Base-by-base conservation (phyloP, 2,888 invertebrate genomes). In the Uropetala carovei region DNA sequence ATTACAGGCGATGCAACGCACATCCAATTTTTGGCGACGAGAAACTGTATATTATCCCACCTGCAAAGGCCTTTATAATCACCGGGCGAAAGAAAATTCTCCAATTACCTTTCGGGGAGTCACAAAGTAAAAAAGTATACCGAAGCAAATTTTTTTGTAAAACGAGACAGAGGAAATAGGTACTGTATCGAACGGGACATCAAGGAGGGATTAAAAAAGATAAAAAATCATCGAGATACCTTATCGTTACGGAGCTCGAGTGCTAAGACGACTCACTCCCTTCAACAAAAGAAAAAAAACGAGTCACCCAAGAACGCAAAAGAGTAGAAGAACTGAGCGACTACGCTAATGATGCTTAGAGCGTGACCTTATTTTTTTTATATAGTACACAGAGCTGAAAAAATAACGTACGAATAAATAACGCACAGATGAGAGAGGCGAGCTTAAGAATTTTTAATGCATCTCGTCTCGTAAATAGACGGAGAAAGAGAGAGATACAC, bases 91-190 rank as follows among this genome's bases (percentile, higher is more conserved):
- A 75, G 75, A 75, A 75, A 75, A 22, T 27, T 75, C 75, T 75
- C 75, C 75, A 75, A 75, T 75, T 75, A 75, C 75, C 75, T 75
- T 27, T 75, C 27, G 22, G 13, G 27, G 75, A 75, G n/a, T 75
- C 75, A 75, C 75, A 75, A 75, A 75, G 75, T 22, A 68, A 27
- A 27, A 75, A 22, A 75, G 22, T 22, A 27, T 14, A 22, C 75
- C 75, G 75, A 11, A 75, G 22, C 22, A 75, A 75, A 75, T 75
- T 27, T 75, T 75, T 75, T 75, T 5, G 43, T 5, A 43, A 75
- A 75, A 22, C 27, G 75, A 75, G 75, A n/a, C n/a, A 27, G 75
- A 75, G 75, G 75, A 75, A 75, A 75, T 75, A 22, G 75, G 75
- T n/a, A 3, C 43, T 43, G 22, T 75, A 75, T 75, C 75, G 13